Evolutionary conservation across 2,797 vertebrate genomes (phyloP).

Genomic region (Meriones psammophilus): DNA sequence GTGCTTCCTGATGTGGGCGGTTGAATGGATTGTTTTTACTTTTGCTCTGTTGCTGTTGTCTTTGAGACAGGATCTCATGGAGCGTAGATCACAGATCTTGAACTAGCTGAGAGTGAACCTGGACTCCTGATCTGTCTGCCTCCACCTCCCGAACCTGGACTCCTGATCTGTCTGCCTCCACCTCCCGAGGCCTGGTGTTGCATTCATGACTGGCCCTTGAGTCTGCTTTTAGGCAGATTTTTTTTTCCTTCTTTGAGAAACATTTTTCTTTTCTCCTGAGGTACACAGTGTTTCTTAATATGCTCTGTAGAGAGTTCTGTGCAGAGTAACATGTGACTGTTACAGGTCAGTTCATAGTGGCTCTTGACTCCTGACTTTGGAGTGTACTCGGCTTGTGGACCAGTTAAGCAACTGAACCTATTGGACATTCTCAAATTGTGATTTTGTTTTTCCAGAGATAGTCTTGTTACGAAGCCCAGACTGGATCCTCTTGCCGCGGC

Average conservation of each 20-base stretch:
- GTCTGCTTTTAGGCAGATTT: background rate
- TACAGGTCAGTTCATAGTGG: background rate
- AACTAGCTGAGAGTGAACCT: background rate
- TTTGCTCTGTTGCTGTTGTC: background rate
- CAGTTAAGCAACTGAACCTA: background rate
- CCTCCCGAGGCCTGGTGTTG: too few relatives aligned
- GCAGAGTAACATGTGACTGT: background rate
- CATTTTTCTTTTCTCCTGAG: conserved; percentile 22
- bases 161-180: background rate
- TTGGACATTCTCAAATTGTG: background rate
- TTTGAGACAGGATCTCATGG: background rate
- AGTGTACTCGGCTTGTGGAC: background rate
- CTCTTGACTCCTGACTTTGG: background rate
- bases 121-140: background rate
- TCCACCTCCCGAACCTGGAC: background rate
- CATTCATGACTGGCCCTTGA: background rate
- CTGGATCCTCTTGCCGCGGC: background rate
- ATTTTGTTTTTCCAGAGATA: background rate
- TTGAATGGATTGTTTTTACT: background rate
- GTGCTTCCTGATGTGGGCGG: background rate
- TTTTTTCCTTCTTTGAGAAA: background rate
- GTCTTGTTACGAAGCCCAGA: background rate
- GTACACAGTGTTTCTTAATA: conserved; percentile 13
- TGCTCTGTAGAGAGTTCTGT: background rate
- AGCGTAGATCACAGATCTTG: background rate